These are phyloP conservation scores for Pelusios castaneus DNA, from an alignment of 2,113 vertebrate species.

Conservation along the genomic window DNA sequence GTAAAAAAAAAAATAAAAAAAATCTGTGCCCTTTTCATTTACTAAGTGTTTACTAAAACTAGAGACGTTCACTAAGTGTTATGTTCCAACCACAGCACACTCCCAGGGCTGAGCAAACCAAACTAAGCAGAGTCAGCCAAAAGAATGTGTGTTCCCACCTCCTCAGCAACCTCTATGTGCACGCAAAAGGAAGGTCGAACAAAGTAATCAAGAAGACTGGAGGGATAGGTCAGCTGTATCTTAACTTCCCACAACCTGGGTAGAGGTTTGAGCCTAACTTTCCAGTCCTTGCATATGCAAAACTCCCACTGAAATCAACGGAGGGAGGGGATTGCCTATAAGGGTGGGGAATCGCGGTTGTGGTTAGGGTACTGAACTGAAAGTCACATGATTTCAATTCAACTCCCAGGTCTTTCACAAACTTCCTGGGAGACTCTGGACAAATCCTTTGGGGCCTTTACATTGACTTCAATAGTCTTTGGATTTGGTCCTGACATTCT, in stretches of 20 bases:
- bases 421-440: neutral
- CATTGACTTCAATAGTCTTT: neutral
- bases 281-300: neutral
- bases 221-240: neutral
- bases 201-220: conserved; percentile 16
- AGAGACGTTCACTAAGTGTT: conserved; percentile 30
- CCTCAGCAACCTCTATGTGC: conserved; percentile 2
- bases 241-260: neutral
- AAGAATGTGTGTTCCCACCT: conserved; percentile 23
- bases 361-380: neutral
- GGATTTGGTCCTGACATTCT: neutral
- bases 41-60: conserved; percentile 52
- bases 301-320: neutral
- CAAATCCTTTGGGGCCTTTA: no score
- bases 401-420: neutral
- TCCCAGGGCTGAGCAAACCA: neutral
- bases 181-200: neutral
- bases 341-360: neutral
- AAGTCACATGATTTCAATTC: neutral
- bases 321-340: neutral
- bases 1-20: neutral
- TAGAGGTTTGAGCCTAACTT: neutral
- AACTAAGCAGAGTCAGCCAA: conserved; percentile 33
- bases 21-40: neutral
- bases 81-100: conserved; percentile 37